These are phyloP conservation scores for Ardeotis arabs DNA, from an alignment of 2,113 vertebrate species.

Conservation along the genomic window DNA sequence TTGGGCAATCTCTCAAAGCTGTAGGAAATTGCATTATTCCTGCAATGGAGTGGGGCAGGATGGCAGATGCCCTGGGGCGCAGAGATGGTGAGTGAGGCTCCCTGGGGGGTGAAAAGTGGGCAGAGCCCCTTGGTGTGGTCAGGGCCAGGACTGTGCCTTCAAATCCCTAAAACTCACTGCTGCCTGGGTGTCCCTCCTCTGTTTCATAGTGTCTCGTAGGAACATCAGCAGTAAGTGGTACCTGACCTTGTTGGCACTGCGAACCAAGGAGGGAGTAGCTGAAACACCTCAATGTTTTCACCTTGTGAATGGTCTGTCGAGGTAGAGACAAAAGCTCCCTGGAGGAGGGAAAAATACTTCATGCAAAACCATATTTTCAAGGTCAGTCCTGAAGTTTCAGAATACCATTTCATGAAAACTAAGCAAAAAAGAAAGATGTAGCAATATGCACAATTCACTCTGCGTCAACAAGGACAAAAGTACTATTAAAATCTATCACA, in stretches of 20 bases:
- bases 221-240: neutral
- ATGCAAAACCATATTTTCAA: neutral
- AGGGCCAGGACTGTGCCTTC: neutral
- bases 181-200: neutral
- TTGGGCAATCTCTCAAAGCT: neutral
- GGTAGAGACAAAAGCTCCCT: neutral
- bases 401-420: neutral
- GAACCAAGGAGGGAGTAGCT: neutral
- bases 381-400: neutral
- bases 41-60: rapidly evolving
- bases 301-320: neutral
- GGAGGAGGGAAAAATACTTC: neutral
- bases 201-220: neutral
- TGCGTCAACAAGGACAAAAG: neutral
- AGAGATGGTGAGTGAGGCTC: rapidly evolving
- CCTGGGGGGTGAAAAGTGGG: rapidly evolving
- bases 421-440: neutral
- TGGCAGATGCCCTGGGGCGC: neutral
- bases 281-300: neutral
- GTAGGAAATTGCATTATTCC: neutral
- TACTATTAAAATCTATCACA: neutral
- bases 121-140: neutral
- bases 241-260: neutral
- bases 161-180: neutral
- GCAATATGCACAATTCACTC: neutral